These are phyloP conservation scores for Hormiphora californensis DNA, from an alignment of 37 sponge, comb jelly and placozoan genomes.

Conservation along the genomic window DNA sequence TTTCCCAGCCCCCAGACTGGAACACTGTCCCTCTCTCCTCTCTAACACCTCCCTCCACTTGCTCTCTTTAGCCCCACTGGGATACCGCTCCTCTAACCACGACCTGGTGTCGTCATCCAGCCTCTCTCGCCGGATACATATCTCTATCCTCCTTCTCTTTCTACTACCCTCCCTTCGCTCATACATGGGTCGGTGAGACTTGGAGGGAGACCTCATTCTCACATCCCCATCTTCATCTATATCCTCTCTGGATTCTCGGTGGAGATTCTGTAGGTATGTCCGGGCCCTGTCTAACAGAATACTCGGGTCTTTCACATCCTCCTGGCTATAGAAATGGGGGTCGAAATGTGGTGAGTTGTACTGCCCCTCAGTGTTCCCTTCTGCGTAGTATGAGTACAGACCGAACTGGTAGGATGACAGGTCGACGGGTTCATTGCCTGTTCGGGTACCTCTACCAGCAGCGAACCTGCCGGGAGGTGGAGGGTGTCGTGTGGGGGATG, in stretches of 20 bases:
- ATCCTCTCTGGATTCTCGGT: background rate
- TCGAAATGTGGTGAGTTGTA: conserved; percentile 19
- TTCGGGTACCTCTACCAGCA: background rate
- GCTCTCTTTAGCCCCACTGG: too few species aligned
- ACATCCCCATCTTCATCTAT: background rate
- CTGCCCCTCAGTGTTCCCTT: background rate
- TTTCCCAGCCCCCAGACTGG: too few species aligned
- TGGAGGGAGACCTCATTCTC: background rate
- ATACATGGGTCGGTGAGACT: conserved; percentile 18
- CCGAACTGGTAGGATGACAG: conserved; percentile 22
- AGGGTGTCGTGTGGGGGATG: background rate
- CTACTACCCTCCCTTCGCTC: background rate
- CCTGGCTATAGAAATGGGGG: background rate
- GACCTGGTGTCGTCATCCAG: too few species aligned
- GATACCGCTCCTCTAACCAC: too few species aligned
- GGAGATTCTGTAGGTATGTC: background rate
- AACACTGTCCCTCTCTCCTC: too few species aligned
- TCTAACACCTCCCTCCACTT: too few species aligned
- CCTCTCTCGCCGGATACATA: too few species aligned
- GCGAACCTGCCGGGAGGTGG: conserved; percentile 29
- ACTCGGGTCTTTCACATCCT: conserved; percentile 17
- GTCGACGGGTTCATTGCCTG: background rate
- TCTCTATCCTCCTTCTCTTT: background rate
- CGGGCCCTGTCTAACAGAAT: background rate
- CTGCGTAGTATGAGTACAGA: conserved; percentile 32